phyloP scores from a whole-genome alignment of 1,140 invertebrate species.

The Aphelinus certus region DNA sequence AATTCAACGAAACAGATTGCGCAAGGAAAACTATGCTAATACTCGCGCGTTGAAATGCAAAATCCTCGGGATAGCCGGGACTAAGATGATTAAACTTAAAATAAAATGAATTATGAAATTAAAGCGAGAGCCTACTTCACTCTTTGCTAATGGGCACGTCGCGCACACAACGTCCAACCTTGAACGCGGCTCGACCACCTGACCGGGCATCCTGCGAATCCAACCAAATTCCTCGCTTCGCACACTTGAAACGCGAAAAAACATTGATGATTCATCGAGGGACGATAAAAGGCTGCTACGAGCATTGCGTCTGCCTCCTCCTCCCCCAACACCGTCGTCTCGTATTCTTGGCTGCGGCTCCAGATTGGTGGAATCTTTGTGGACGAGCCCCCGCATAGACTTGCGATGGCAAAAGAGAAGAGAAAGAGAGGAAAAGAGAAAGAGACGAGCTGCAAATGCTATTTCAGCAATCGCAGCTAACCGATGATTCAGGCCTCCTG shows the following conservation, averaged over 20 bases:
- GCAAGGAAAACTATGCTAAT: no score
- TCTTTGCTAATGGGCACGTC: no score
- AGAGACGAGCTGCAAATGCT: constrained; percentile 42
- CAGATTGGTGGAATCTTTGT: constrained; percentile 8
- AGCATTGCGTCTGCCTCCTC: background rate
- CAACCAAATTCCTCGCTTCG: background rate
- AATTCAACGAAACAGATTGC: background rate
- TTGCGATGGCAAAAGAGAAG: constrained; percentile 1
- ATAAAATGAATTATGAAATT: no score
- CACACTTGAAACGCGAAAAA: background rate
- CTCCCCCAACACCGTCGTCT: background rate
- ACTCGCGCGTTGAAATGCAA: no score
- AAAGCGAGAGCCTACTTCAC: no score
- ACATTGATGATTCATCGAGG: constrained; percentile 44
- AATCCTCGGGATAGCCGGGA: no score
- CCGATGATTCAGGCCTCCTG: constrained; percentile 56
- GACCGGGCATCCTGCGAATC: constrained; percentile 5
- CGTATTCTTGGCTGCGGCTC: background rate
- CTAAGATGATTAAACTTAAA: no score
- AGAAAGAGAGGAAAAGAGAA: constrained; percentile 20
- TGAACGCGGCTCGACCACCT: constrained; percentile 25
- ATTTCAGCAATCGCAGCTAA: constrained; percentile 54
- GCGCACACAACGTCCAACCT: background rate
- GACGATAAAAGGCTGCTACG: background rate
- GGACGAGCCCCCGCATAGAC: background rate